Percentiles rank a stretch among this genome's conserved stretches.
phyloP scores from a whole-genome alignment of 2,797 vertebrate species.

The Zalophus californianus region DNA sequence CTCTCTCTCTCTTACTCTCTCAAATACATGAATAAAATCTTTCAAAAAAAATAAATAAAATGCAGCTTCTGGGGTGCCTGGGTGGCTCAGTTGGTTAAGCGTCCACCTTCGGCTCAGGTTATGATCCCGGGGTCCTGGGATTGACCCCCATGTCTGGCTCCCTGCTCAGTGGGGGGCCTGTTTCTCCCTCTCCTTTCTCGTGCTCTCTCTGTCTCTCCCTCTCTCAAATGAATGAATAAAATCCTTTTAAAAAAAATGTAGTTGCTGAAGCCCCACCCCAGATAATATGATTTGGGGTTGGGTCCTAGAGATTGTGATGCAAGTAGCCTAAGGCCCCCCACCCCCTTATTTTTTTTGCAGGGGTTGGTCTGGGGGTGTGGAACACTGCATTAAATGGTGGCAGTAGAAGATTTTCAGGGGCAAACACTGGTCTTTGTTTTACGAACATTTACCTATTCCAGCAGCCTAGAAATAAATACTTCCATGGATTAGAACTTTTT shows the following conservation, averaged over 20 bases:
- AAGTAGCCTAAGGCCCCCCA: neutral
- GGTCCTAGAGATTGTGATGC: neutral
- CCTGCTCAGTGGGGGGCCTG: neutral
- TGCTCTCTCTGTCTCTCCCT: neutral
- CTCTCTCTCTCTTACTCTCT: too few relatives aligned
- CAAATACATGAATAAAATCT: too few relatives aligned
- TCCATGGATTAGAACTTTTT: neutral
- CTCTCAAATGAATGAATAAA: neutral
- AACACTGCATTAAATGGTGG: neutral
- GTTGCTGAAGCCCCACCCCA: neutral
- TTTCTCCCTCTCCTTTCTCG: neutral
- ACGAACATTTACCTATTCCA: neutral
- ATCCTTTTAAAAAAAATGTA: neutral
- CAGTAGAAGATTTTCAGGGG: neutral
- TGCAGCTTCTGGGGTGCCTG: neutral
- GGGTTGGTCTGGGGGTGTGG: neutral
- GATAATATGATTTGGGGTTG: neutral
- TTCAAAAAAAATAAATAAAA: neutral
- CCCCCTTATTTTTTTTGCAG: neutral
- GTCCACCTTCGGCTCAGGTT: neutral
- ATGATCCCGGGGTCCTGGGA: neutral
- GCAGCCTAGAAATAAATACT: slow-evolving; percentile 13
- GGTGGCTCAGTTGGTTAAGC: neutral
- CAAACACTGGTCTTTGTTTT: neutral
- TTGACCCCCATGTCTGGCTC: too few relatives aligned